Evolutionary conservation across 2,888 invertebrate genomes (phyloP), one percentile per base, ranked within the genome.

Genomic region (Lithosia quadra): DNA sequence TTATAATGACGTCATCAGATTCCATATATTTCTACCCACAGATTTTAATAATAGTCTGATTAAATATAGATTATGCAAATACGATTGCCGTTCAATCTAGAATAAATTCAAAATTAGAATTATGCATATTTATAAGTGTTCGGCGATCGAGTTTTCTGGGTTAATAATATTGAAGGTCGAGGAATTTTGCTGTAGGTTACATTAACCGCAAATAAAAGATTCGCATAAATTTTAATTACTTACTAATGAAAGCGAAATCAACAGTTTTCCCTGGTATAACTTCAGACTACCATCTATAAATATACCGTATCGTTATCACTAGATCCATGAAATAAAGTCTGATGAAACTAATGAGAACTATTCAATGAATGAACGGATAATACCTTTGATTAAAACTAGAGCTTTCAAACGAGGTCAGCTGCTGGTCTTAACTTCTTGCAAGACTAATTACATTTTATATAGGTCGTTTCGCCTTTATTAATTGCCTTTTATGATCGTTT

Each of bases 61-160:
- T 69, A 65, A 65, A 56, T 58, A 72, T 33, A 61, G 22, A 72
- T 81, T 77, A 80, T 81, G 80, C 24, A 73, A 80, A 80, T 72
- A 65, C 60, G 24, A 74, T 77, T 65, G 70, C 75, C 73, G 77
- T 81, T 81, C 74, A 80, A 69, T 76, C 39, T 71, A 62, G 63
- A 72, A 15, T 53, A 69, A 69, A 66, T 73, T 63, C 33, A 59
- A 68, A 63, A 59, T 61, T 55, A 66, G 65, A 65, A 15, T 39
- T 68, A 67, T 21, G 24, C 39, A 65, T 78, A 70, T 72, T 67
- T 65, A 69, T 73, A 71, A 63, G 58, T 53, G 39, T 68, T n/a
- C 22, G 59, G 39, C 33, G 43, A 18, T 43, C 5, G 18, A 43
- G 43, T 43, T 43, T 43, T 43, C 43, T 43, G 39, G 15, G 15